Evolutionary conservation across 2,888 invertebrate species (phyloP).

Genomic region (Tetragonula carbonaria): DNA sequence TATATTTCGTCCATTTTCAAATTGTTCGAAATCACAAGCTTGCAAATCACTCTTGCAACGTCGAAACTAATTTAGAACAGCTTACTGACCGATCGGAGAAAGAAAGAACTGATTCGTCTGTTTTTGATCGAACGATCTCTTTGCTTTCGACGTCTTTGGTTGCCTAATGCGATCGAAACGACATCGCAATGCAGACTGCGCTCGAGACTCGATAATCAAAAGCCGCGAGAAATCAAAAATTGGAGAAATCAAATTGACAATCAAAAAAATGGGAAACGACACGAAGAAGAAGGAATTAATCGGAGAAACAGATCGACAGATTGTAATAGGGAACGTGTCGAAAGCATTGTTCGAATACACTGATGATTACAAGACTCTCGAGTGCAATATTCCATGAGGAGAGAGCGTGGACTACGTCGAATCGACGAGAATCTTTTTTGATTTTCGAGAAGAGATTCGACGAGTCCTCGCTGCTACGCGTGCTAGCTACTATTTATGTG

Average conservation of each 20-base stretch:
- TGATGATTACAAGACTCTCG: constrained; percentile 41
- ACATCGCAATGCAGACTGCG: constrained; percentile 19
- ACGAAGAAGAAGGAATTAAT: not conserved
- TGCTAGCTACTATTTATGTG: constrained; percentile 41
- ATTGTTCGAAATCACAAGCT: no score
- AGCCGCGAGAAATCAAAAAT: no score
- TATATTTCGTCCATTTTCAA: no score
- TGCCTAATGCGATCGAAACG: constrained; percentile 4
- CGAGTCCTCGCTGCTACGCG: constrained; percentile 18
- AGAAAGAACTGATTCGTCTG: no score
- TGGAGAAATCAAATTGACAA: constrained; percentile 58
- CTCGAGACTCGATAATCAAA: constrained; percentile 44
- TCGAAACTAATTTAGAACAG: no score
- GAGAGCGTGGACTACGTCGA: not conserved
- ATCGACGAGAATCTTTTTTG: not conserved
- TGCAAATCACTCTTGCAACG: no score
- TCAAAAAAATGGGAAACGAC: constrained; percentile 45
- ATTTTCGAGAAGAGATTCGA: not conserved
- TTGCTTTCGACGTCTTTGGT: constrained; percentile 19
- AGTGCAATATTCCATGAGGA: constrained; percentile 7
- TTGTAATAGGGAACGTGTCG: not conserved
- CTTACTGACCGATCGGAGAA: no score
- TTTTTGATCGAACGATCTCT: no score
- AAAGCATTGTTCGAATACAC: not conserved
- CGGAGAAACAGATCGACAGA: not conserved